phyloP scores from a whole-genome alignment of 2,888 invertebrate genomes.

The Cheilosia variabilis region DNA sequence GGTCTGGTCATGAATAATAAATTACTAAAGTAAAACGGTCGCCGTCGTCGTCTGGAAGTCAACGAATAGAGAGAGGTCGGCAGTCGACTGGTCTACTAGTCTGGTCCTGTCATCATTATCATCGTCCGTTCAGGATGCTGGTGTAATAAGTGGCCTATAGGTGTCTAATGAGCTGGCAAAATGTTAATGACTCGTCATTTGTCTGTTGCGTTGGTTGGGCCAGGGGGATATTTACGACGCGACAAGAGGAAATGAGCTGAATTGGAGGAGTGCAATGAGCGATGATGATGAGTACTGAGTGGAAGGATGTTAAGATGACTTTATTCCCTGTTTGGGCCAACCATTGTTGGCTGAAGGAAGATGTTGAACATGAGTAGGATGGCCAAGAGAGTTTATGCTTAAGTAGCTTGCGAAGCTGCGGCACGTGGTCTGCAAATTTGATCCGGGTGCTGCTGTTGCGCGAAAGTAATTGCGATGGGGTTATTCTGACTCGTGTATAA shows the following conservation, averaged over 20 bases:
- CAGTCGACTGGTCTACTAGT: not conserved
- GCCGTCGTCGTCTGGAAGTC: not conserved
- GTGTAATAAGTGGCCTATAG: conserved; percentile 46
- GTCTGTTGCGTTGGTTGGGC: not conserved
- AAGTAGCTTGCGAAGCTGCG: no score
- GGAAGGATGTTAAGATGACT: conserved; percentile 28
- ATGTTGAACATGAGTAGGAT: not conserved
- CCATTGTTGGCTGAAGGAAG: not conserved
- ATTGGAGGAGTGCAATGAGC: conserved; percentile 2
- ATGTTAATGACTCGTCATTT: conserved; percentile 52
- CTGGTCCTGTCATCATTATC: conserved; percentile 11
- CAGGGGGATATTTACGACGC: conserved; percentile 3
- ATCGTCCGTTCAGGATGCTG: conserved; percentile 15
- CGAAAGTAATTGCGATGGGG: no score
- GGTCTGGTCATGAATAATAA: conserved; percentile 50
- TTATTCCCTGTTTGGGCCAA: not conserved
- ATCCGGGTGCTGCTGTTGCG: no score
- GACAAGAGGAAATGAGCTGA: conserved; percentile 24
- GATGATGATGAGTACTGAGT: not conserved
- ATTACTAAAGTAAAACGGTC: conserved; percentile 9
- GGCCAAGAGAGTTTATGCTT: not conserved
- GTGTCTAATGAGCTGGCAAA: conserved; percentile 57
- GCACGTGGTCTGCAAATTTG: no score
- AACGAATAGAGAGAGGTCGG: not conserved
- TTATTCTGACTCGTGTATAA: no score